Percentiles rank a stretch among this genome's conserved stretches.
phyloP scores from a whole-genome alignment of 2,113 vertebrate species.

The Crotalus helleri region DNA sequence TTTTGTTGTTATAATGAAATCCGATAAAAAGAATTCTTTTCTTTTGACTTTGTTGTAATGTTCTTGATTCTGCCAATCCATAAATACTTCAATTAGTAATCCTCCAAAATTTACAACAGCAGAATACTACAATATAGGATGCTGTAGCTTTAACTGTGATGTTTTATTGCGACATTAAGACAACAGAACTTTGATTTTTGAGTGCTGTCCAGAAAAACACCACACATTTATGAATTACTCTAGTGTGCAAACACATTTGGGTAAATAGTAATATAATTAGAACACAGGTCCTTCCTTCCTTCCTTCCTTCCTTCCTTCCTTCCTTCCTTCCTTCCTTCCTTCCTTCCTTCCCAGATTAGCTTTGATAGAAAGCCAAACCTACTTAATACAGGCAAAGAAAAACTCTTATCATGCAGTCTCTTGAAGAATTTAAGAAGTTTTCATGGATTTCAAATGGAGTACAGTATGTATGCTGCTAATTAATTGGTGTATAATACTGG shows the following conservation, averaged over 20 bases:
- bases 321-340: neutral
- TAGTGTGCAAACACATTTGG: neutral
- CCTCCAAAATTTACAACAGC: neutral
- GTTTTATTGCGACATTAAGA: neutral
- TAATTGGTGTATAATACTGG: neutral
- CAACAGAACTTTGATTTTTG: neutral
- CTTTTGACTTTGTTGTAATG: neutral
- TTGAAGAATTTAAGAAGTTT: neutral
- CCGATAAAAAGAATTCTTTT: neutral
- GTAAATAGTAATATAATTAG: neutral
- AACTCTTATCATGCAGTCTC: neutral
- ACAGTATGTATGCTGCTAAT: neutral
- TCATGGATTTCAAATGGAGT: neutral
- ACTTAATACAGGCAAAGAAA: neutral
- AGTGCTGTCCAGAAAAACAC: neutral
- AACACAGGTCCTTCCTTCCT: neutral
- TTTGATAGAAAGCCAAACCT: neutral
- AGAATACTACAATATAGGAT: neutral
- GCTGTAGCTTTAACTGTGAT: neutral
- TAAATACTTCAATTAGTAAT: neutral
- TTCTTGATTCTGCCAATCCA: neutral
- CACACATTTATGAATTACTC: neutral
- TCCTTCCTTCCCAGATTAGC: neutral
- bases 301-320: neutral
- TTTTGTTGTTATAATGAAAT: neutral